Evolutionary conservation across 2,113 vertebrate species (phyloP), one percentile per base, ranked within the genome.

Genomic region (Gadus macrocephalus): DNA sequence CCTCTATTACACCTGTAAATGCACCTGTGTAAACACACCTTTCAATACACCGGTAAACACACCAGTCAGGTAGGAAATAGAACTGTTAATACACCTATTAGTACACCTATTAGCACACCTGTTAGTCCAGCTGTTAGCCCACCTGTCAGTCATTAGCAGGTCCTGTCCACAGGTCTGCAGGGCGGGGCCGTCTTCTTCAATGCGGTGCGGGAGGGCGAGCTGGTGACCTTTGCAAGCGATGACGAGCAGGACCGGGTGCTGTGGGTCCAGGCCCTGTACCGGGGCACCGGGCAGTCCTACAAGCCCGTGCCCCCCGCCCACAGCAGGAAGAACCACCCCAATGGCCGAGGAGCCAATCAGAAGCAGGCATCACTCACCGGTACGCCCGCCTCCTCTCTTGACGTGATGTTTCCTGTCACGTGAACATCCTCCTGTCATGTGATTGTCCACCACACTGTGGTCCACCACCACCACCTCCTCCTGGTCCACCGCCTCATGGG

Each of bases 221-320:
- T 96, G 0, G 97, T 99, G 92, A 98, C 98, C 84, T 99, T 98
- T 84, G 97, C 97, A 42, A 99, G 97, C 38, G 97, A 98, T 0
- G 97, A 99, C 22, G 97, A 99, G 76, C 97, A 99, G 87, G 97
- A 99, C 80, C 95, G 97, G 61, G 98, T 98, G 88, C 90, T 99
- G 79, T 99, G 97, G 97, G 97, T 99, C 80, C 97, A 99, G 86
- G 97, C 97, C 72, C 98, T 98, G 97, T 99, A 99, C 76, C 93
- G 97, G 72, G 97, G 97, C 83, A 99, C 97, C 0, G 97, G 97
- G 72, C 97, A 99, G 88, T 98, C 97, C n/a, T 96, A 99, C 89
- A 99, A 99, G 89, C 97, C 97, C 12, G 95, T 99, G 72, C 96
- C 97, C 0, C 97, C 97, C 14, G 99, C 97, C 85, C 97, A 99